These are phyloP conservation scores for Parapsyche elsis DNA, from an alignment of 1,140 invertebrate genomes.

Conservation along the genomic window DNA sequence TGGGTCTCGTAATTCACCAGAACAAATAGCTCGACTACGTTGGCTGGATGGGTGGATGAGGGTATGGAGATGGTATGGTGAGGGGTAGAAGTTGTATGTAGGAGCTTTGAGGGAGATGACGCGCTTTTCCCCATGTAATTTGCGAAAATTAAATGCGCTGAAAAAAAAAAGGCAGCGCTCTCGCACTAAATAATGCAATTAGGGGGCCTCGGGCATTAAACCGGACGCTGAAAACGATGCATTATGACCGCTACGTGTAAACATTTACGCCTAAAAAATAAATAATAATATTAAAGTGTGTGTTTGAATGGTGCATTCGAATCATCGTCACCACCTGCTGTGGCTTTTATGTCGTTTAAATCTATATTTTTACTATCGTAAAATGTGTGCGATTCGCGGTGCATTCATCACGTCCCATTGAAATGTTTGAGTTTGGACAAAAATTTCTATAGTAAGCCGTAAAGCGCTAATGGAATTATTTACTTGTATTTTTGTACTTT, in stretches of 20 bases:
- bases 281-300: too few species aligned
- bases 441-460: too few species aligned
- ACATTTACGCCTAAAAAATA: too few species aligned
- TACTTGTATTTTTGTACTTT: too few species aligned
- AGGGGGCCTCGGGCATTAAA: neutral
- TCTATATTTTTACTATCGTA: neutral
- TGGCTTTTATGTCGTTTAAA: neutral
- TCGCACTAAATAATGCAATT: constrained; percentile 14
- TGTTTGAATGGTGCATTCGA: too few species aligned
- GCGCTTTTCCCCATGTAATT: constrained; percentile 8
- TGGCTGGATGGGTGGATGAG: neutral
- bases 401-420: too few species aligned
- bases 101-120: too few species aligned
- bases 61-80: neutral
- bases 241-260: neutral
- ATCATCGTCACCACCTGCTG: neutral
- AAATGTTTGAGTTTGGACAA: too few species aligned
- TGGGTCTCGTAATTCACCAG: constrained; percentile 1
- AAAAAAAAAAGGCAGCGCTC: neutral
- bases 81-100: too few species aligned
- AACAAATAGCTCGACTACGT: neutral
- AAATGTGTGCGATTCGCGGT: too few species aligned
- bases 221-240: neutral
- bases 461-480: too few species aligned
- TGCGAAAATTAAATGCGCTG: constrained; percentile 3